Conservation (phyloP, 1,140 invertebrate genomes). For the Pararge aegeria region DNA sequence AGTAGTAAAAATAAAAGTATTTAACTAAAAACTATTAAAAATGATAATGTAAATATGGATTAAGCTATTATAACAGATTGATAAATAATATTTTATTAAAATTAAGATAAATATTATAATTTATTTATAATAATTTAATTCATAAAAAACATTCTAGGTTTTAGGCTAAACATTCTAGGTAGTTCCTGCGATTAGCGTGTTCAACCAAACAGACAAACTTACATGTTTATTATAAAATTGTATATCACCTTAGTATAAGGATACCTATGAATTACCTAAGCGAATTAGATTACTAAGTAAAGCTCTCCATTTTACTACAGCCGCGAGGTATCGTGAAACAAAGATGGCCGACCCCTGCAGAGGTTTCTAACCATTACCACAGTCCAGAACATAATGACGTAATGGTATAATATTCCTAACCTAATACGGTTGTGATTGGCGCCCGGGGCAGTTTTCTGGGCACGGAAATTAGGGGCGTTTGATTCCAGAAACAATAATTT, state of each 20-base stretch:
- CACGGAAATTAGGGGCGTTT: constrained; percentile 15
- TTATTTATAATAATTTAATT: too few relatives aligned
- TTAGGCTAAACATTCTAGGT: too few relatives aligned
- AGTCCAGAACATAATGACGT: constrained; percentile 12
- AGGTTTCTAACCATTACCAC: constrained; percentile 21
- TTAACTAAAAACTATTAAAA: too few relatives aligned
- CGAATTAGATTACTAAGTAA: constrained; percentile 6
- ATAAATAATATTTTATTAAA: too few relatives aligned
- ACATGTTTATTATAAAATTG: too few relatives aligned
- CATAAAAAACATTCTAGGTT: too few relatives aligned
- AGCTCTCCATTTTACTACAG: constrained; percentile 26
- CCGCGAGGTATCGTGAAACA: constrained; percentile 39
- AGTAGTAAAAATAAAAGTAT: too few relatives aligned
- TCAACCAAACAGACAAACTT: too few relatives aligned
- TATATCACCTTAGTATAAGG: background rate
- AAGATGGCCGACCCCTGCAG: constrained; percentile 36
- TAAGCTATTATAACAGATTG: too few relatives aligned
- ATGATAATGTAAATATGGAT: too few relatives aligned
- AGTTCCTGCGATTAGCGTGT: too few relatives aligned
- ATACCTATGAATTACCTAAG: background rate
- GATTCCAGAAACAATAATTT: background rate
- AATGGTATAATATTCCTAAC: constrained; percentile 30
- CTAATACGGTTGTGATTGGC: constrained; percentile 34
- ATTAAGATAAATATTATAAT: too few relatives aligned
- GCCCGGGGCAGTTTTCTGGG: constrained; percentile 16